phyloP scores from a whole-genome alignment of 2,797 vertebrate species.

The Gymnopithys bicolor region DNA sequence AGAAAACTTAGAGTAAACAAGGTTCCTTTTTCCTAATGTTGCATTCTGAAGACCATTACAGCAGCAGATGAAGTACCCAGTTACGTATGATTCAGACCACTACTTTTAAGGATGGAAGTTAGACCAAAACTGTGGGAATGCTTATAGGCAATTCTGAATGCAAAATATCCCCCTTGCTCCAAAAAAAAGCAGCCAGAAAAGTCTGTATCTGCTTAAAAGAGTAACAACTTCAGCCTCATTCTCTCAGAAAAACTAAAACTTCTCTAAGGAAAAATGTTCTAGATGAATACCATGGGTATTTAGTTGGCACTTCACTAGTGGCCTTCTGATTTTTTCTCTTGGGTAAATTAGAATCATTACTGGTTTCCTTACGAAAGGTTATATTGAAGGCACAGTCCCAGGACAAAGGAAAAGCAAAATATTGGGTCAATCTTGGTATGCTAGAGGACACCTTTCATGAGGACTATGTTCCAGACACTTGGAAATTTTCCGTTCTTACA shows the following conservation, averaged over 20 bases:
- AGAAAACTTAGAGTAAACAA: background rate
- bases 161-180: background rate
- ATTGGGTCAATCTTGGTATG: background rate
- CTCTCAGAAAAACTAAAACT: background rate
- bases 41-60: background rate
- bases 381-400: background rate
- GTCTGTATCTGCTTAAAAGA: background rate
- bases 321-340: background rate
- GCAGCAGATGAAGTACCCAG: background rate
- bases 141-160: background rate
- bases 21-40: background rate
- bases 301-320: background rate
- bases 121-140: background rate
- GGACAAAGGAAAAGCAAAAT: background rate
- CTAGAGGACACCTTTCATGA: background rate
- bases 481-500: background rate
- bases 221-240: rapidly evolving
- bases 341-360: background rate
- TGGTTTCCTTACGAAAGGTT: background rate
- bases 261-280: background rate
- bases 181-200: background rate
- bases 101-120: background rate
- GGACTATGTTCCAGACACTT: background rate
- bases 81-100: background rate
- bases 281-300: background rate